phyloP scores from a whole-genome alignment of 2,113 vertebrate genomes.

The Atherinomorus stipes region DNA sequence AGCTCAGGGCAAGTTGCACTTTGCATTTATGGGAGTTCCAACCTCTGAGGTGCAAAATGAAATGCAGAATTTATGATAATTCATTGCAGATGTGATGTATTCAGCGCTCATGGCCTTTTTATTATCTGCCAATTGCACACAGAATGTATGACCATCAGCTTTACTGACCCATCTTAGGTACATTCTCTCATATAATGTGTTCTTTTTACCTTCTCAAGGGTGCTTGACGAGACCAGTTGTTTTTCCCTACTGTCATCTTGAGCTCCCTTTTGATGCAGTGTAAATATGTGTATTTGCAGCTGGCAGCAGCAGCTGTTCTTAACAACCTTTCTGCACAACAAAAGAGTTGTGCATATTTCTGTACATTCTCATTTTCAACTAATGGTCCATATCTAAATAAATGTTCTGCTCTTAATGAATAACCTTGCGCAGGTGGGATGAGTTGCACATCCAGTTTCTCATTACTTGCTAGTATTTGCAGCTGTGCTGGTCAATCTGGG shows the following conservation, averaged over 20 bases:
- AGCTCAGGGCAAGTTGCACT: slow-evolving; percentile 34
- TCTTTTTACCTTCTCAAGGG: neutral
- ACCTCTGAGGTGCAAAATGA: slow-evolving; percentile 53
- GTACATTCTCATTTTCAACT: too few relatives aligned
- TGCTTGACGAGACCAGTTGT: neutral
- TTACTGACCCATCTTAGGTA: slow-evolving; percentile 11
- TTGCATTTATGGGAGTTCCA: slow-evolving; percentile 52
- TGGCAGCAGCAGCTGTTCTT: too few relatives aligned
- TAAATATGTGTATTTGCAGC: too few relatives aligned
- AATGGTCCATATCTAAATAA: too few relatives aligned
- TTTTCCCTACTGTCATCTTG: neutral
- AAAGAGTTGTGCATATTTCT: too few relatives aligned
- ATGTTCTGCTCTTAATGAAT: too few relatives aligned
- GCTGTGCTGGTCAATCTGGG: slow-evolving; percentile 5
- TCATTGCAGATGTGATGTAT: slow-evolving; percentile 43
- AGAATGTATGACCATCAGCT: slow-evolving; percentile 20
- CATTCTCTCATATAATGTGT: neutral
- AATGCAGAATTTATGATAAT: slow-evolving; percentile 61
- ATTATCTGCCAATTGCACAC: slow-evolving; percentile 37
- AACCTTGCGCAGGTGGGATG: too few relatives aligned
- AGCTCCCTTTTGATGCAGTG: too few relatives aligned
- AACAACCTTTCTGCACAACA: too few relatives aligned
- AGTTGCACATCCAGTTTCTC: neutral
- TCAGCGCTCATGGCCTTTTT: slow-evolving; percentile 40
- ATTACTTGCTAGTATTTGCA: neutral